phyloP scores from a whole-genome alignment of 1,140 invertebrate species.

The Zaprionus lachaisei region DNA sequence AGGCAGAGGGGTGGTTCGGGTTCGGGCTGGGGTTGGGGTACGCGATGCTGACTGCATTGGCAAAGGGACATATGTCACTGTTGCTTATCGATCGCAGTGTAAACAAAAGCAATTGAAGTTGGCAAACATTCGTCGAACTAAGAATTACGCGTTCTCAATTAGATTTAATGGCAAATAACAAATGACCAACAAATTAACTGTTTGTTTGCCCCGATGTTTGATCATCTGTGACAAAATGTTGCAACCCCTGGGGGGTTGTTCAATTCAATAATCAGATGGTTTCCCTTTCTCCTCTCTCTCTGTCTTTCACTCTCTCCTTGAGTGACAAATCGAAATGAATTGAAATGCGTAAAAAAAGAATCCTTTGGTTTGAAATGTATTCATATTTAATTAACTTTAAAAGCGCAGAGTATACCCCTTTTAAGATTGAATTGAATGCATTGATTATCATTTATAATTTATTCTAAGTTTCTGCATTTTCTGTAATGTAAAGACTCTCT shows the following conservation, averaged over 20 bases:
- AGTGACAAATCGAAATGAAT: background rate
- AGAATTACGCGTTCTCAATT: constrained; percentile 56
- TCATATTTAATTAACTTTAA: background rate
- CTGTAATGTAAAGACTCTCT: no score
- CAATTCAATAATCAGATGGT: background rate
- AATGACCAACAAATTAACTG: constrained; percentile 81
- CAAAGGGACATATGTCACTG: constrained; percentile 66
- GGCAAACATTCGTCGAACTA: constrained; percentile 21
- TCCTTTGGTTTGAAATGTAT: background rate
- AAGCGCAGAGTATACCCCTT: background rate
- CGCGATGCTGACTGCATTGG: constrained; percentile 15
- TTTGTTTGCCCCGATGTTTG: constrained; percentile 72
- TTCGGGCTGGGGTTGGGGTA: background rate
- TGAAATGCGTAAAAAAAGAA: background rate
- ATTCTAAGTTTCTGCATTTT: no score
- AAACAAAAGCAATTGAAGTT: constrained; percentile 57
- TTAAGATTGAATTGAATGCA: no score
- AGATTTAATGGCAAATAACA: constrained; percentile 76
- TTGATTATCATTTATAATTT: no score
- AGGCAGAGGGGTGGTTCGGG: background rate
- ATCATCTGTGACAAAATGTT: constrained; percentile 77
- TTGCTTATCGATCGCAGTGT: constrained; percentile 61
- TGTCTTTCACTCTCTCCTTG: background rate
- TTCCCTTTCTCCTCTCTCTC: background rate
- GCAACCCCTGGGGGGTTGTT: constrained; percentile 38